These are phyloP conservation scores for Acrossocheilus wenchowensis DNA, from an alignment of 2,797 vertebrate species.

Conservation along the genomic window DNA sequence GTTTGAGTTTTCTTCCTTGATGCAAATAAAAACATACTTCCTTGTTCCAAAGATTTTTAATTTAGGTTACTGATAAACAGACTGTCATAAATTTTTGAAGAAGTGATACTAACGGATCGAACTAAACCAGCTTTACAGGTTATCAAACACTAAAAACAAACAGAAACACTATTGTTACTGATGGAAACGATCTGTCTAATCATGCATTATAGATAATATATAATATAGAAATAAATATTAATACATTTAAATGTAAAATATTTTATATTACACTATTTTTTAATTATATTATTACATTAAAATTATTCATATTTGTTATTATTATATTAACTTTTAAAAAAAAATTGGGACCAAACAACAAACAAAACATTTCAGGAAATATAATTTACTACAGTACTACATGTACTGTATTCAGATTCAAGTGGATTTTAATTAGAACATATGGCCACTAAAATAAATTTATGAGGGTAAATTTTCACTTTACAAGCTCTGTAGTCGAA, in stretches of 20 bases:
- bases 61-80: not conserved
- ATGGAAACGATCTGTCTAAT: not conserved
- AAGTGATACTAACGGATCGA: not conserved
- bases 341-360: not conserved
- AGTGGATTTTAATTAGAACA: not conserved
- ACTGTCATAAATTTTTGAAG: not conserved
- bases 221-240: no score
- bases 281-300: no score
- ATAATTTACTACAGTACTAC: not conserved
- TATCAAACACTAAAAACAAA: not conserved
- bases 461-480: not conserved
- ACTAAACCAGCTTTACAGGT: constrained; percentile 20
- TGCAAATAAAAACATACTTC: not conserved
- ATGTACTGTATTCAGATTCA: not conserved
- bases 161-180: not conserved
- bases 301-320: not conserved
- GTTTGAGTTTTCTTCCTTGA: no score
- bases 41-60: not conserved
- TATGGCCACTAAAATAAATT: not conserved
- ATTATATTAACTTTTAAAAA: not conserved
- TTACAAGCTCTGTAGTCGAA: not conserved
- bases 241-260: not conserved
- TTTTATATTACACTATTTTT: no score
- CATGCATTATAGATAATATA: not conserved
- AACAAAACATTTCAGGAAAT: not conserved